These are phyloP conservation scores for Thera obeliscata DNA, from an alignment of 2,888 invertebrate species.

Conservation along the genomic window DNA sequence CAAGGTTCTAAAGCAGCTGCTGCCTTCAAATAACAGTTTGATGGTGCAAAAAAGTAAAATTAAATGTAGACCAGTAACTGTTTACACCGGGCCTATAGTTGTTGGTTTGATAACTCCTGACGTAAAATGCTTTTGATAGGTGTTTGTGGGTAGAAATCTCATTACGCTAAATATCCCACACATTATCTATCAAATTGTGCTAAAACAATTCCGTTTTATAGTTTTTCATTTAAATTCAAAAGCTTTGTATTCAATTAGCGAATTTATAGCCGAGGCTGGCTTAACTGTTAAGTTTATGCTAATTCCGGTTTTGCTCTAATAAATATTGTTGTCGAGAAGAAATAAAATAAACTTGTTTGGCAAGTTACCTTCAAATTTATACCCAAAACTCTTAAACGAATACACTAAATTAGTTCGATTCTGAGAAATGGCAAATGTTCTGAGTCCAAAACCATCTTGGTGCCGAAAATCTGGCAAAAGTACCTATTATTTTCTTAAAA, in stretches of 20 bases:
- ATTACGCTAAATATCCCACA: constrained; percentile 1
- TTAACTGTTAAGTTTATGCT: constrained; percentile 29
- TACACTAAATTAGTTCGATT: neutral
- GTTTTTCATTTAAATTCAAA: constrained; percentile 15
- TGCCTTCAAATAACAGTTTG: neutral
- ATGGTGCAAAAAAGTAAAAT: neutral
- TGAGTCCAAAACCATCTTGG: neutral
- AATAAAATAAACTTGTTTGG: constrained; percentile 19
- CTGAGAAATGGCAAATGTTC: neutral
- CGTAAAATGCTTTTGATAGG: neutral
- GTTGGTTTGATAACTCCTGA: neutral
- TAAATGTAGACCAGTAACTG: neutral
- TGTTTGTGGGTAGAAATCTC: constrained; percentile 11
- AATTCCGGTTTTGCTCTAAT: constrained; percentile 35
- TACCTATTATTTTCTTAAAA: neutral
- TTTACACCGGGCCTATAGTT: neutral
- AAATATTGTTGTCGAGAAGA: constrained; percentile 25
- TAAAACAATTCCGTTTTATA: constrained; percentile 9
- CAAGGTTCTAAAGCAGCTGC: neutral
- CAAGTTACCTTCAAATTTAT: neutral
- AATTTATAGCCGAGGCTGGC: constrained; percentile 27
- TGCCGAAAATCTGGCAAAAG: neutral
- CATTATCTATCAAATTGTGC: constrained; percentile 1
- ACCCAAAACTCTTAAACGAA: neutral
- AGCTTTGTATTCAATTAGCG: constrained; percentile 16